Base-by-base conservation (phyloP, 2,797 vertebrate species). In the Microhierax caerulescens region DNA sequence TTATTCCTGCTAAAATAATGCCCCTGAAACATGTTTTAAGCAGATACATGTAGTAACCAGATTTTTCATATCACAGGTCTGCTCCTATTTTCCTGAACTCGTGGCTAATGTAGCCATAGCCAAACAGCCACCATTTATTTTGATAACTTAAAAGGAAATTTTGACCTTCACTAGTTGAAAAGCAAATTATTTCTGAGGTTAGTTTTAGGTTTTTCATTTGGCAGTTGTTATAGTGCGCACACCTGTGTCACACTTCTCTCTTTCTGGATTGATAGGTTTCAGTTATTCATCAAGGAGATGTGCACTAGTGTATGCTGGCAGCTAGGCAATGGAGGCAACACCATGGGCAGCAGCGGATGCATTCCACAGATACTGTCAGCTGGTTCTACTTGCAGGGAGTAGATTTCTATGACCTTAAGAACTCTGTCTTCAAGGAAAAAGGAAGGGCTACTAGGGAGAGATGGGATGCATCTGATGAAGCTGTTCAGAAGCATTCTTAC, bases 231-330 rank as follows among this genome's bases (percentile, higher is more conserved):
- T 2, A 9, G 14, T n/a, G 18, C 14, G 34, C 43, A 25, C 19
- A 34, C 2, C 20, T 4, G 3, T 3, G 14, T 39, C 34, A 8
- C 6, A 9, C 1, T 1, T 36, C 14, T 57, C 28, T 36, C 18
- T 56, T 17, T 68, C n/a, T 3, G 2, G 10, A 18, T 1, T 32
- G 43, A 32, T 24, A 79, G 10, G 7, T 68, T 67, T 76, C 32
- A 24, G 23, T n/a, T 36, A 1, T 11, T 34, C 5, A 6, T 5
- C 28, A 24, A 10, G 39, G 39, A 59, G 23, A 25, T 12, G 15
- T 41, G 69, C 19, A 2, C 51, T 68, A 39, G 37, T 24, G 25
- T 28, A 48, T 15, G 43, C 28, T 59, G 64, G 68, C n/a, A 86
- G 53, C 12, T 50, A n/a, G 28, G 30, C 0, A 0, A 7, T 6